Evolutionary conservation across 2,797 vertebrate genomes (phyloP).

Genomic region (Hydrophis major): DNA sequence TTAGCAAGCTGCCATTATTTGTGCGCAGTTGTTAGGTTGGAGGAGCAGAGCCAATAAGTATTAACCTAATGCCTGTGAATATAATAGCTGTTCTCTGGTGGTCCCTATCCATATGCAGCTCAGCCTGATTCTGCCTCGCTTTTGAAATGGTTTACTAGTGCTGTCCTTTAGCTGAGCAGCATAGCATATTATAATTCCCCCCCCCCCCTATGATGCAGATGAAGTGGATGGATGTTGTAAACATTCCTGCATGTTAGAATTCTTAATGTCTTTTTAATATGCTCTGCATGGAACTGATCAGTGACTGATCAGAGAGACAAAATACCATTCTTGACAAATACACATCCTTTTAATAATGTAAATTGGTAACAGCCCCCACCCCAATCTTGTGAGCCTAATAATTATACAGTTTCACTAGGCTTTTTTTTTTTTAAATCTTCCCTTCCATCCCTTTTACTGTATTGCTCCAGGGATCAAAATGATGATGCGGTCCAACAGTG

Average conservation of each 20-base stretch:
- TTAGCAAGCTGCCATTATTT: not conserved
- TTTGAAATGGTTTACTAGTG: not conserved
- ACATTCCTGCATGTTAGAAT: not conserved
- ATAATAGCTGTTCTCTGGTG: not conserved
- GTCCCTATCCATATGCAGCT: not conserved
- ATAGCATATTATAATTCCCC: not conserved
- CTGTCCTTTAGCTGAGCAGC: not conserved
- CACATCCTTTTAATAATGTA: not conserved
- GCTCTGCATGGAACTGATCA: not conserved
- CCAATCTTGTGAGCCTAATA: not conserved
- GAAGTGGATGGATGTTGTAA: not conserved
- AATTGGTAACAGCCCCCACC: not conserved
- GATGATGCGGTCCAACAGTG: constrained; percentile 21
- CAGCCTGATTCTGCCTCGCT: not conserved
- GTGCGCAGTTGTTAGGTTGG: not conserved
- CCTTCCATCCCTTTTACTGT: constrained; percentile 2
- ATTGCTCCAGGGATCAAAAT: constrained; percentile 32
- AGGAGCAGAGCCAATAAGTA: not conserved
- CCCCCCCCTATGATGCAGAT: not conserved
- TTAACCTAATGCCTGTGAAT: not conserved
- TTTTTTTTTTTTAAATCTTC: not conserved
- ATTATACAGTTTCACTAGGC: not conserved
- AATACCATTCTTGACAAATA: not conserved
- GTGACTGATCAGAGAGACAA: not conserved
- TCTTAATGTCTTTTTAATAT: not conserved